These are phyloP conservation scores for Periophthalmodon schlosseri DNA, from an alignment of 2,113 vertebrate genomes.

Conservation along the genomic window DNA sequence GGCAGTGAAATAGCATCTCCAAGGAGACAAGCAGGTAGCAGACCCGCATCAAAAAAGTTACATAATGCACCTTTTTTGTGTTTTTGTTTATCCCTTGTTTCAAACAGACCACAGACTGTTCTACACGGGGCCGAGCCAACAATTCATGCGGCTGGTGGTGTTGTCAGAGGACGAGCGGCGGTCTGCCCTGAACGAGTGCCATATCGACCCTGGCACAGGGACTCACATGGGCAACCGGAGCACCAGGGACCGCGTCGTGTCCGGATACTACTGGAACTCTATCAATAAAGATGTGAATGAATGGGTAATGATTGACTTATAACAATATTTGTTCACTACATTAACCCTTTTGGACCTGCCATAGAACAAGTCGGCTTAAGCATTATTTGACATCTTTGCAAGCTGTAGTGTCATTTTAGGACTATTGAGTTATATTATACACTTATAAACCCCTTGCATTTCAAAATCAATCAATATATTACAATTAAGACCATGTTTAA, in stretches of 20 bases:
- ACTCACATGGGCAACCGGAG: slow-evolving; percentile 4
- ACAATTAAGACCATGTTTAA: no score
- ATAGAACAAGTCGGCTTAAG: no score
- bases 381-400: no score
- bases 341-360: no score
- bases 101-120: slow-evolving; percentile 8
- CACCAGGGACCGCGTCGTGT: slow-evolving; percentile 6
- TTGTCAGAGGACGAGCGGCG: slow-evolving; percentile 8
- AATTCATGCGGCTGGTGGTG: slow-evolving; percentile 6
- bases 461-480: no score
- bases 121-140: slow-evolving; percentile 8
- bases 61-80: background rate
- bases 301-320: slow-evolving; percentile 3
- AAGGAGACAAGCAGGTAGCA: no score
- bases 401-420: no score
- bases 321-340: no score
- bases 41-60: no score
- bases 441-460: no score
- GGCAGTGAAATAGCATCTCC: no score
- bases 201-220: slow-evolving; percentile 8
- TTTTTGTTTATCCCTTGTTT: background rate
- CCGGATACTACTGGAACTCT: slow-evolving; percentile 10
- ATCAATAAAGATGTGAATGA: slow-evolving; percentile 4
- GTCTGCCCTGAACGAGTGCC: slow-evolving; percentile 7
- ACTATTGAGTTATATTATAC: no score